Base-by-base conservation (phyloP, 2,888 invertebrate species). In the Sesamia inferens region DNA sequence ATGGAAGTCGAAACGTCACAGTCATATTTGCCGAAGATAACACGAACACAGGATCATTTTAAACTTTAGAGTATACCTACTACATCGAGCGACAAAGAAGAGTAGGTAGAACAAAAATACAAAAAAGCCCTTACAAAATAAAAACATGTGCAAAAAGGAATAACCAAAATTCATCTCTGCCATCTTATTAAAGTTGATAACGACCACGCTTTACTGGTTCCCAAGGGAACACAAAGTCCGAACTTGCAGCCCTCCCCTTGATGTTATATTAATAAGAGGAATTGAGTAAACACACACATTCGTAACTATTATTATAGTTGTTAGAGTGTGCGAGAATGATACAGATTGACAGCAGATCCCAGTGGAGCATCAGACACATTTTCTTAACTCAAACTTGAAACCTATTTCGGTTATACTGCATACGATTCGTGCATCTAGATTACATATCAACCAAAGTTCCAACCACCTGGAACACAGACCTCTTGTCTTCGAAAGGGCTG, bases 181-280 rank as follows among this genome's bases (percentile, higher is more conserved):
- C 47, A 63, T 62, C 76, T 71, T 65, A 76, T 71, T 65, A 63
- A 65, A 71, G 57, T 61, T 71, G 76, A 75, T 79, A 75, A 75
- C 76, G 79, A 68, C 48, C 48, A 74, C 70, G 64, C 67, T 74
- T 81, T 22, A 22, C 68, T 66, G 71, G 62, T 55, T 66, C 68
- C 81, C 71, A 19, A 24, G 68, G 70, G 82, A 59, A 8, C 57
- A 79, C 78, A 67, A 66, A 68, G 72, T 62, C 81, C 70, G 44
- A 63, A 66, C 69, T 78, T 74, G 57, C 74, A 63, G 39, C 54
- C 59, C 61, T 66, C 82, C 82, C 82, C 65, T 51, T 74, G 62
- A 71, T 68, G 68, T 74, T 78, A 62, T 74, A 61, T 69, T 77
- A 74, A 74, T 78, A 74, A 68, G 59, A 74, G 42, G 48, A 68